Percentiles rank a stretch among this genome's conserved stretches.
phyloP scores from a whole-genome alignment of 1,140 invertebrate genomes.

The Drosophila takahashii region DNA sequence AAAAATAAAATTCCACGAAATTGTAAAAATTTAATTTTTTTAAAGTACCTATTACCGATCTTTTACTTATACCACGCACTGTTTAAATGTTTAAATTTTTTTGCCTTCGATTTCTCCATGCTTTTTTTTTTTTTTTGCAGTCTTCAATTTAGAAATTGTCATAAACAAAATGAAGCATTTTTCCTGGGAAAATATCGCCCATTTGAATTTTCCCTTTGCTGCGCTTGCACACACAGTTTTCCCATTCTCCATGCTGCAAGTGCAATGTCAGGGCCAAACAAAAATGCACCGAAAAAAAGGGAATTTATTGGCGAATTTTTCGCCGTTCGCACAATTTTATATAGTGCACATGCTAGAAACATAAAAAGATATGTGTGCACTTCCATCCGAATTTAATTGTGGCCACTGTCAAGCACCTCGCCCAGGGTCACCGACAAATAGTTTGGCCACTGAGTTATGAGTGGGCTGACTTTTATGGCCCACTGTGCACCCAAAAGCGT shows the following conservation, averaged over 20 bases:
- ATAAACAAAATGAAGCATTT: constrained; percentile 48
- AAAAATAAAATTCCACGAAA: too few relatives aligned
- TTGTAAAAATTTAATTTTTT: too few relatives aligned
- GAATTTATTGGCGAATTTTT: constrained; percentile 58
- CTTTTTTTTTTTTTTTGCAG: background rate
- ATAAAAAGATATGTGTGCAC: constrained; percentile 53
- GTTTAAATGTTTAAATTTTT: constrained; percentile 15
- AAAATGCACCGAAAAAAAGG: constrained; percentile 39
- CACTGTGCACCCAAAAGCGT: constrained; percentile 53
- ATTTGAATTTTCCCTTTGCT: constrained; percentile 33
- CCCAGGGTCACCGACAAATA: constrained; percentile 70
- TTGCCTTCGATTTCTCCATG: background rate
- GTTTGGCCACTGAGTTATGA: constrained; percentile 70
- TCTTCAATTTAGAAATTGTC: constrained; percentile 42
- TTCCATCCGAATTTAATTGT: constrained; percentile 46
- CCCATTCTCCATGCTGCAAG: constrained; percentile 45
- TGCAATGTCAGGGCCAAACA: constrained; percentile 72
- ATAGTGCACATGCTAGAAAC: constrained; percentile 73
- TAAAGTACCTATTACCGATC: too few relatives aligned
- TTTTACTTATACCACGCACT: constrained; percentile 1
- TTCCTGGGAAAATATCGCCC: constrained; percentile 46
- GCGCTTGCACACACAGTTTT: constrained; percentile 20
- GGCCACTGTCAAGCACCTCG: constrained; percentile 71
- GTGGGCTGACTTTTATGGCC: constrained; percentile 66
- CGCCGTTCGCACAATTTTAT: constrained; percentile 37